phyloP scores from a whole-genome alignment of 2,113 vertebrate genomes.

The Halichoerus grypus region DNA sequence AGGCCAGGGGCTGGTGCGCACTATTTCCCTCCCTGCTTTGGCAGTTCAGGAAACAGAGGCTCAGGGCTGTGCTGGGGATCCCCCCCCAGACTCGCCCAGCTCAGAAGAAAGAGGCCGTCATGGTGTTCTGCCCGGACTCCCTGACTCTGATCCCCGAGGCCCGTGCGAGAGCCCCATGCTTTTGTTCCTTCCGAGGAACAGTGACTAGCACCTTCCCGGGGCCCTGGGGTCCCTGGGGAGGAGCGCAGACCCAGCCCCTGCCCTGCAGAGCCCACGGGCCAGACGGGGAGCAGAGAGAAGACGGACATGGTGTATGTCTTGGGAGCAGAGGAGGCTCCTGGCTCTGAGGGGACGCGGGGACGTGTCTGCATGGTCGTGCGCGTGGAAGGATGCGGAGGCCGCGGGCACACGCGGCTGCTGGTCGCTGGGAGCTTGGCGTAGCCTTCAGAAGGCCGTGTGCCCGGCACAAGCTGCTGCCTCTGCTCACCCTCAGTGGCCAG shows the following conservation, averaged over 20 bases:
- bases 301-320: accelerated
- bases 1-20: accelerated
- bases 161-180: accelerated
- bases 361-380: background rate
- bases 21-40: background rate
- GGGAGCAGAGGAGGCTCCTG: background rate
- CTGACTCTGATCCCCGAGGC: background rate
- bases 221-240: background rate
- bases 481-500: background rate
- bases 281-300: background rate
- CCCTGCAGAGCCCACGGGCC: accelerated
- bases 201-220: background rate
- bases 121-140: background rate
- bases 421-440: accelerated
- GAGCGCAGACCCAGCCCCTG: background rate
- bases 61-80: background rate
- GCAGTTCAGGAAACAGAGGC: background rate
- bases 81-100: background rate
- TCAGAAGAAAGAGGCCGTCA: background rate
- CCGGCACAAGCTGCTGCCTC: accelerated
- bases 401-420: accelerated
- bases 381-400: background rate
- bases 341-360: background rate
- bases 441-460: accelerated
- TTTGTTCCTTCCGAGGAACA: background rate